A percentile compares a stretch with the other conserved stretches of the same genome.
Conservation (phyloP, 2,888 invertebrate genomes). For the Cerastis rubricosa region DNA sequence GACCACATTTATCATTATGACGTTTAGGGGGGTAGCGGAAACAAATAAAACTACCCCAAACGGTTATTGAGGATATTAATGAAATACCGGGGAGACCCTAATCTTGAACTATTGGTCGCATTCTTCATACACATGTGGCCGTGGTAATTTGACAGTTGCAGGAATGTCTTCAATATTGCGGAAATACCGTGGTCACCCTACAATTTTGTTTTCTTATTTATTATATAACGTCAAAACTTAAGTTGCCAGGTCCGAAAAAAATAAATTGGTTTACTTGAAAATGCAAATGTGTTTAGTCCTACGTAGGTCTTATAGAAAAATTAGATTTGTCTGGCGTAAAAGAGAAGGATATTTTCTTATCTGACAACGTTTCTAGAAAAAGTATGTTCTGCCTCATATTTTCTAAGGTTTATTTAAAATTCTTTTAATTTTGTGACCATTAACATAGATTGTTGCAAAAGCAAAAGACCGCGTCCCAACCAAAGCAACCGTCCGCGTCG, state of each 20-base stretch:
- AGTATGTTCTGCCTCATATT: neutral
- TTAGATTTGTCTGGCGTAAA: too few species aligned
- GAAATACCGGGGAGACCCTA: slow-evolving; percentile 64
- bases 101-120: slow-evolving; percentile 57
- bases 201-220: slow-evolving; percentile 5
- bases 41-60: slow-evolving; percentile 60
- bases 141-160: slow-evolving; percentile 52
- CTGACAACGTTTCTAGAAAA: neutral
- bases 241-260: neutral
- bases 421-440: neutral
- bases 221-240: neutral
- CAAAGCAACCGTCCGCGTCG: neutral
- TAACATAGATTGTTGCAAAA: neutral
- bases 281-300: slow-evolving; percentile 2
- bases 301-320: neutral
- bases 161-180: slow-evolving; percentile 55
- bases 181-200: slow-evolving; percentile 43
- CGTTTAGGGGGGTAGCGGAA: slow-evolving; percentile 34
- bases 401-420: neutral
- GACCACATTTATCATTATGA: slow-evolving; percentile 46
- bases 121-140: slow-evolving; percentile 52
- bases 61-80: slow-evolving; percentile 62
- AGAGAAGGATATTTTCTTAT: neutral
- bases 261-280: neutral
- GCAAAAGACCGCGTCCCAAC: neutral